Evolutionary conservation across 2,113 vertebrate genomes (phyloP), one percentile per base, ranked within the genome.

Genomic region (Myocastor coypus): DNA sequence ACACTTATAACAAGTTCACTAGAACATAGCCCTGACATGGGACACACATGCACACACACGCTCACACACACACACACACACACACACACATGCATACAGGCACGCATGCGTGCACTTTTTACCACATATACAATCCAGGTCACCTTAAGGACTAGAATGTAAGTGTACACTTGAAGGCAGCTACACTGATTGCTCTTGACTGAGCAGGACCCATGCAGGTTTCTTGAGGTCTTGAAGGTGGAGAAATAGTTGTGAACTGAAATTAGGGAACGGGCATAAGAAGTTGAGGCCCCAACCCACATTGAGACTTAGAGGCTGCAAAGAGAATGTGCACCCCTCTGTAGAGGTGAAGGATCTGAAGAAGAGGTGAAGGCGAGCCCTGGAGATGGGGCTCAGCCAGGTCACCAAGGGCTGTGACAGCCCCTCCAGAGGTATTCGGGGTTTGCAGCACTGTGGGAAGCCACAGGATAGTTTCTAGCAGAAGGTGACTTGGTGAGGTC

Each of bases 1-100:
- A 59, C 0, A 1, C 5, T 11, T 55, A 3, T 0, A 5, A 75
- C 0, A 8, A n/a, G 20, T 77, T 73, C 64, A 59, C 28, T 28
- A 30, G 93, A 81, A 57, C 46, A 5, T 1, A 16, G 20, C 7
- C 13, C 52, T 85, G 68, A 32, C 5, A 1, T 19, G 4, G 8
- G 11, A 91, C 32, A 61, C 16, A 17, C 69, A 46, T 16, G 34
- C 63, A 34, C 1, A 0, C 22, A 8, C 26, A 7, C 10, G 19
- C 73, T 28, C 24, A 19, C 71, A 50, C 28, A n/a, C 64, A 40
- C 5, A 0, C 20, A 10, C 24, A 9, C 10, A 50, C 37, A 3
- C 63, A 66, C 63, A 8, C 46, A 46, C 46, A 46, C 46, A 46
- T 5, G 22, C 17, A 61, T 19, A 6, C 22, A 19, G 17, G 20